Base-by-base conservation (phyloP, 2,797 vertebrate species). In the Rhincodon typus region DNA sequence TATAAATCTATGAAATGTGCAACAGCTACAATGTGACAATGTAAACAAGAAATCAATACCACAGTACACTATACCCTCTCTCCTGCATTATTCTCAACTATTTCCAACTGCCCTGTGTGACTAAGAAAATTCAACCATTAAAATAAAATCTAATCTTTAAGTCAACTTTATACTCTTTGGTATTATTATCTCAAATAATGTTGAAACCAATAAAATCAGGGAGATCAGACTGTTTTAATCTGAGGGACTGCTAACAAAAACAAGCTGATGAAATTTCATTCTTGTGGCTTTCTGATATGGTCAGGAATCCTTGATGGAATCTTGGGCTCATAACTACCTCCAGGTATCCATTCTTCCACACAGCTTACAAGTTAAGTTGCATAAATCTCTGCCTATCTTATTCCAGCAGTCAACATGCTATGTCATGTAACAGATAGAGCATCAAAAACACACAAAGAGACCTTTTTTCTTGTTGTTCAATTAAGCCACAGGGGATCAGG, bases 141-240 rank as follows among this genome's bases (percentile, higher is more conserved):
- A 95, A 95, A 95, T 57, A 77, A 50, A 95, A 53, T 74, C 42
- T 72, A 19, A 72, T 95, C 70, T 95, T 95, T 50, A 95, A 53
- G 27, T 15, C 69, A 95, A 50, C 93, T 74, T 94, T 94, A 74
- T 34, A 74, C 23, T 57, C 42, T 94, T 57, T 12, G 30, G 50
- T 53, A n/a, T 74, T 21, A 94, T 34, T n/a, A 95, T 53, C 15
- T 34, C 1, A 72, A 74, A 53, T 53, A 53, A 74, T 46, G 30
- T 50, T 50, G 42, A 74, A 69, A 46, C 27, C 15, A 50, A 50
- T 74, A 95, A n/a, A n/a, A 77, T 72, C 13, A n/a, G 38, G 30
- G 30, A 77, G 72, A 53, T 95, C 94, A 95, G 27, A 57, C 94
- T 46, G 69, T 77, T 95, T 23, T 23, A 53, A 95, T 77, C 70